Evolutionary conservation across 2,888 invertebrate species (phyloP).

Genomic region (Drosophila limbata): DNA sequence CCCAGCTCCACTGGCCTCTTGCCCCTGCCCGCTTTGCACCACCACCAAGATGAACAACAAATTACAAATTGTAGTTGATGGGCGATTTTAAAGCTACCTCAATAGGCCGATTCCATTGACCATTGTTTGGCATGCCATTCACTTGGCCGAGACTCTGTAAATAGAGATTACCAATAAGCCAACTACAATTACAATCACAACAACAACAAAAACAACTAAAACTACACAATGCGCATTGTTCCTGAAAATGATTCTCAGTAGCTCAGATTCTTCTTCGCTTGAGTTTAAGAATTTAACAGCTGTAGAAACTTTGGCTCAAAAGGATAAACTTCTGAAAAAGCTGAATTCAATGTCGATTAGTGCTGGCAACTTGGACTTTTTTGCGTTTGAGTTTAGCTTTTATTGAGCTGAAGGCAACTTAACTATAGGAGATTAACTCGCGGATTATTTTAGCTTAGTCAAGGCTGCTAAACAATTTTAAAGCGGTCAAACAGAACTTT

Average conservation of each 20-base stretch:
- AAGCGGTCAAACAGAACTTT: too few relatives aligned
- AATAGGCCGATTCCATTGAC: slow-evolving; percentile 37
- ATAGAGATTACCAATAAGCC: slow-evolving; percentile 77
- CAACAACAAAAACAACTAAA: slow-evolving; percentile 21
- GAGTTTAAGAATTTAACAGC: slow-evolving; percentile 23
- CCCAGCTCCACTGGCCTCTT: background rate
- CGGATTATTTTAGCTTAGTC: too few relatives aligned
- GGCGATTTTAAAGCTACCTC: slow-evolving; percentile 68
- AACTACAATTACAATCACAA: slow-evolving; percentile 64
- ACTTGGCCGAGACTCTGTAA: slow-evolving; percentile 61
- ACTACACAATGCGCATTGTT: slow-evolving; percentile 55
- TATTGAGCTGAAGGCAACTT: background rate
- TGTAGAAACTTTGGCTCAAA: background rate
- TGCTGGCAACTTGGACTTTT: slow-evolving; percentile 9
- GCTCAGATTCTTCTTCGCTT: slow-evolving; percentile 6
- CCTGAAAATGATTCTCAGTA: slow-evolving; percentile 28
- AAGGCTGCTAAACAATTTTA: too few relatives aligned
- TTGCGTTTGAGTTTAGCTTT: background rate
- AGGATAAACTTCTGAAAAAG: slow-evolving; percentile 17
- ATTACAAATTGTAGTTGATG: slow-evolving; percentile 76
- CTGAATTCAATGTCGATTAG: slow-evolving; percentile 10
- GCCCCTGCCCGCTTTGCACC: too few relatives aligned
- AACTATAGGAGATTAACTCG: too few relatives aligned
- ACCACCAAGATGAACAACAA: slow-evolving; percentile 64
- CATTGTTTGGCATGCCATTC: slow-evolving; percentile 57